Percentiles rank a stretch among this genome's conserved stretches.
Evolutionary conservation across 2,113 vertebrate species (phyloP).

Genomic region (Corythornis cristatus): DNA sequence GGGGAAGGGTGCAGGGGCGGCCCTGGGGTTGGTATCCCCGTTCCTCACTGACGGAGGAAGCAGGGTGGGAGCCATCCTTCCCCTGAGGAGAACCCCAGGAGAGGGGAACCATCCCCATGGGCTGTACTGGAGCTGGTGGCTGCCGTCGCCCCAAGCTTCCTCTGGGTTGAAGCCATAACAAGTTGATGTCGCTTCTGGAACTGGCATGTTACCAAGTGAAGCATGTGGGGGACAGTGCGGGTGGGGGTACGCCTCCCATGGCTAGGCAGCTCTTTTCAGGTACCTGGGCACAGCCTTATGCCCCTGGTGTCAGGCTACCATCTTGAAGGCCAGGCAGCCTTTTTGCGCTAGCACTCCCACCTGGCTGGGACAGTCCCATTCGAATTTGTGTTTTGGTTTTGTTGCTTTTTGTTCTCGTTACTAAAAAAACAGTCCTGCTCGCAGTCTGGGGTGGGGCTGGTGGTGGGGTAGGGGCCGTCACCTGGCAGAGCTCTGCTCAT

Average conservation of each 20-base stretch:
- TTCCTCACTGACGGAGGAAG: background rate
- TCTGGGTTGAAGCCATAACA: background rate
- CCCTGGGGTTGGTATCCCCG: background rate
- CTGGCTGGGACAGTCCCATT: background rate
- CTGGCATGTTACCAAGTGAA: background rate
- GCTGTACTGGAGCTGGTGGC: background rate
- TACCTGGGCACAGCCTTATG: background rate
- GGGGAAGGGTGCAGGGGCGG: constrained; percentile 29
- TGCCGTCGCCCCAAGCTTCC: background rate
- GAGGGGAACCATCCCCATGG: background rate
- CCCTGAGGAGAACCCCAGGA: background rate
- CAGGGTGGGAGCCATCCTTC: background rate
- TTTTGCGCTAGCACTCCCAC: background rate
- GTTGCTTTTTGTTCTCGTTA: background rate
- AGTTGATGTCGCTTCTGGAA: background rate
- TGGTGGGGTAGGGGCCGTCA: rapidly evolving
- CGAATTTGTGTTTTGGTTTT: background rate
- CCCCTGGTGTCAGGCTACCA: background rate
- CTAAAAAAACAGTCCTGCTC: background rate
- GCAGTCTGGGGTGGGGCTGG: background rate
- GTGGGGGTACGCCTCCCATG: background rate
- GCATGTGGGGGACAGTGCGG: rapidly evolving
- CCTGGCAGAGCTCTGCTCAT: rapidly evolving
- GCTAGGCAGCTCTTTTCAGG: background rate
- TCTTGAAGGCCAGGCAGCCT: background rate